These are phyloP conservation scores for Brachionus angularis DNA, from an alignment of 1,140 invertebrate species.

Conservation along the genomic window DNA sequence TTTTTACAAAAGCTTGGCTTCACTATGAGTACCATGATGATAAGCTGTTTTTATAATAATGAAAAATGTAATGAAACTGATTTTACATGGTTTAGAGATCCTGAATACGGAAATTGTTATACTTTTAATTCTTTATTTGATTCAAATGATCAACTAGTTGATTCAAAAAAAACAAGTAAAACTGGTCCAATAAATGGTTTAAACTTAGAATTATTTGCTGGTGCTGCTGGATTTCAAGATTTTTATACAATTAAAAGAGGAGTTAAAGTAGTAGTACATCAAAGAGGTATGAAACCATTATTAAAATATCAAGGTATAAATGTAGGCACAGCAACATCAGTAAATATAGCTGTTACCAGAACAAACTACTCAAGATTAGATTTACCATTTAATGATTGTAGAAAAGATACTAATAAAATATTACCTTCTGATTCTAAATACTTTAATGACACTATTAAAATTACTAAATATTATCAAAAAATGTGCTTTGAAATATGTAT, in stretches of 20 bases:
- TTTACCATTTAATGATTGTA: not conserved
- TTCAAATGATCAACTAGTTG: not conserved
- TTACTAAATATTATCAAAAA: not conserved
- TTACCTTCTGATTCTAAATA: not conserved
- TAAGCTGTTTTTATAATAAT: conserved; percentile 26
- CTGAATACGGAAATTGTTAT: conserved; percentile 27
- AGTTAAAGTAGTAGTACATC: conserved; percentile 5
- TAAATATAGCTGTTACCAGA: not conserved
- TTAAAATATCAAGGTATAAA: conserved; percentile 23
- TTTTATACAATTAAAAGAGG: conserved; percentile 7
- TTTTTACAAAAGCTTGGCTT: not conserved
- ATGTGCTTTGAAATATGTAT: conserved; percentile 32
- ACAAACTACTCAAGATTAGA: conserved; percentile 10
- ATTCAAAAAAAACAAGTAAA: conserved; percentile 7
- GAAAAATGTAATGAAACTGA: not conserved
- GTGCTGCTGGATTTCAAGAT: not conserved
- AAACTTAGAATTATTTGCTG: conserved; percentile 25
- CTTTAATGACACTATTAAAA: conserved; percentile 1
- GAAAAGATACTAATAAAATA: not conserved
- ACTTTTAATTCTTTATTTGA: conserved; percentile 28
- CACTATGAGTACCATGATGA: conserved; percentile 1
- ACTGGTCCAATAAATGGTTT: conserved; percentile 4
- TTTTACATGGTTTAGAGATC: conserved; percentile 15
- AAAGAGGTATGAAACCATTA: conserved; percentile 7
- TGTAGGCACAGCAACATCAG: not conserved